Conservation (phyloP, 2,113 vertebrate genomes). For the Colistium nudipinnis region DNA sequence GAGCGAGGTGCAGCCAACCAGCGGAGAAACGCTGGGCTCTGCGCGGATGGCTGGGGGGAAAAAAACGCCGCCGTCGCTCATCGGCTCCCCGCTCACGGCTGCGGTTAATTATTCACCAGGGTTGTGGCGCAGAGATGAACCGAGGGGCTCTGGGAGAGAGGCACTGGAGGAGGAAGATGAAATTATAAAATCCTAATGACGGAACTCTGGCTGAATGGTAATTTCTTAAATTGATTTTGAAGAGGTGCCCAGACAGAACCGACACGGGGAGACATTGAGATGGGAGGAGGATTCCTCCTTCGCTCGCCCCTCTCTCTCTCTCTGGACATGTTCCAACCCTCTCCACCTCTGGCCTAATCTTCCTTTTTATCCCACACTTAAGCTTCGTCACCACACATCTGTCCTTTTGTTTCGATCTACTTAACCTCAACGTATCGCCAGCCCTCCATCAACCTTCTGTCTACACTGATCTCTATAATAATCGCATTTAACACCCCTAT, state of each 20-base stretch:
- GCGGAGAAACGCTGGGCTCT: constrained; percentile 49
- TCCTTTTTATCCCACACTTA: constrained; percentile 49
- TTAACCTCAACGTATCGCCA: constrained; percentile 43
- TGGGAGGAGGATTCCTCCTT: constrained; percentile 25
- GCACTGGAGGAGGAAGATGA: constrained; percentile 79
- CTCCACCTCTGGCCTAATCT: constrained; percentile 49
- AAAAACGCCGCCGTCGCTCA: constrained; percentile 63
- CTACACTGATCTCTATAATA: constrained; percentile 11
- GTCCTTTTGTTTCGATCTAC: constrained; percentile 53
- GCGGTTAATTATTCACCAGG: constrained; percentile 80
- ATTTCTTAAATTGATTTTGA: constrained; percentile 82
- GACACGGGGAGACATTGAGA: constrained; percentile 50
- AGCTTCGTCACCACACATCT: constrained; percentile 37
- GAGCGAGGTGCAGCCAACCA: constrained; percentile 3
- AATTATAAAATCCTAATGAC: constrained; percentile 83
- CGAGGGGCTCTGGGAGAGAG: constrained; percentile 75
- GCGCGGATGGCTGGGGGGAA: constrained; percentile 60
- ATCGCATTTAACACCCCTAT: constrained; percentile 5
- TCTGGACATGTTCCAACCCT: constrained; percentile 48
- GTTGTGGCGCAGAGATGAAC: constrained; percentile 78
- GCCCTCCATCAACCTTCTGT: not conserved
- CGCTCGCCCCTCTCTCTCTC: constrained; percentile 4
- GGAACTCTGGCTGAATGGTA: constrained; percentile 78
- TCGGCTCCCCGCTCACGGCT: constrained; percentile 77
- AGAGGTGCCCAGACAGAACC: constrained; percentile 74